Percentiles rank a stretch among this genome's conserved stretches.
These are phyloP conservation scores for Bombus breviceps DNA, from an alignment of 1,140 invertebrate species.

Conservation along the genomic window DNA sequence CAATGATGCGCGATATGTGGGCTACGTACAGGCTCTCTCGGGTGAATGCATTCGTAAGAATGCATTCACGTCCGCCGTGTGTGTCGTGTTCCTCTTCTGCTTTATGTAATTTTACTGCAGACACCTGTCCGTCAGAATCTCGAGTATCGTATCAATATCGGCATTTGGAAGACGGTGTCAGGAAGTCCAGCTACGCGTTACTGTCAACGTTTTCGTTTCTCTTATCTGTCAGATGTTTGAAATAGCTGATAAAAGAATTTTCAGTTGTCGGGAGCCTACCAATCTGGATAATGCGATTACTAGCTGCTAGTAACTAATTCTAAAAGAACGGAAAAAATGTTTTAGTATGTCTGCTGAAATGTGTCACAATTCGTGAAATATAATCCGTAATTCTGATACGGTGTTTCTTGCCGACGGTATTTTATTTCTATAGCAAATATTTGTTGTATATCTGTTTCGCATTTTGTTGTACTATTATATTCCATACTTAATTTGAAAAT, in stretches of 20 bases:
- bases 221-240: constrained; percentile 35
- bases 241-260: constrained; percentile 16
- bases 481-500: no score
- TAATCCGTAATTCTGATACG: constrained; percentile 5
- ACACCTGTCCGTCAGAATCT: constrained; percentile 56
- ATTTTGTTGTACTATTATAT: not conserved
- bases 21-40: constrained; percentile 53
- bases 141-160: not conserved
- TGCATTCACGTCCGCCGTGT: constrained; percentile 61
- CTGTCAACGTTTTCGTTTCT: constrained; percentile 23
- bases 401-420: constrained; percentile 20
- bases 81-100: constrained; percentile 48
- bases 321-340: not conserved
- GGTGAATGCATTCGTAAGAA: constrained; percentile 73
- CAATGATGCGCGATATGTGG: constrained; percentile 65
- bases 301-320: not conserved
- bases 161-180: not conserved
- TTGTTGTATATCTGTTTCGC: not conserved
- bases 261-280: not conserved
- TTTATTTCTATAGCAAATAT: not conserved
- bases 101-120: constrained; percentile 62
- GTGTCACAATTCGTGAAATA: constrained; percentile 29
- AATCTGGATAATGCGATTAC: constrained; percentile 32
- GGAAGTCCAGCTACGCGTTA: not conserved
- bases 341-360: constrained; percentile 10